Evolutionary conservation across 2,888 invertebrate species (phyloP).

Genomic region (Thymelicus acteon): DNA sequence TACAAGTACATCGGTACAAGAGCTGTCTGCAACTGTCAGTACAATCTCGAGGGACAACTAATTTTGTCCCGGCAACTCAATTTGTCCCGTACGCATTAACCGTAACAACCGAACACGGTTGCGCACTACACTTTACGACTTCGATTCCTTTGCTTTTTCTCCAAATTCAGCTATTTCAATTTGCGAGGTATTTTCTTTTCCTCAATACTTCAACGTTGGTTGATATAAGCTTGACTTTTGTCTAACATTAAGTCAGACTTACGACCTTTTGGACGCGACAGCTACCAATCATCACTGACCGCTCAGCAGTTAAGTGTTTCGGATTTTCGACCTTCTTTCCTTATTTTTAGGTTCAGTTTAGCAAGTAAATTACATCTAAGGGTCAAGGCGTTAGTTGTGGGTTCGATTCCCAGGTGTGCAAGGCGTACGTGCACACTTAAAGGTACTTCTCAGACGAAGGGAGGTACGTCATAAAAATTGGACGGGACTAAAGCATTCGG

Average conservation of each 20-base stretch:
- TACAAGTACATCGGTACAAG: slow-evolving; percentile 38
- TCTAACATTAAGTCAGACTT: slow-evolving; percentile 44
- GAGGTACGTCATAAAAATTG: slow-evolving; percentile 83
- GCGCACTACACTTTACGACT: slow-evolving; percentile 77
- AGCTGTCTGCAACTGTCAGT: slow-evolving; percentile 50
- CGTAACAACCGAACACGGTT: slow-evolving; percentile 78
- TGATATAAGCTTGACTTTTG: slow-evolving; percentile 49
- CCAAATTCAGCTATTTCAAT: slow-evolving; percentile 76
- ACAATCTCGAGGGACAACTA: slow-evolving; percentile 70
- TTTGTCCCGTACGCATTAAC: slow-evolving; percentile 81
- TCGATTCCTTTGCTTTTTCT: slow-evolving; percentile 54
- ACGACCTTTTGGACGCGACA: slow-evolving; percentile 51
- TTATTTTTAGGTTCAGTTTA: slow-evolving; percentile 50
- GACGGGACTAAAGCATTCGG: slow-evolving; percentile 64
- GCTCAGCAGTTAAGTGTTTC: slow-evolving; percentile 39
- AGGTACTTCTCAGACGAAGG: slow-evolving; percentile 81
- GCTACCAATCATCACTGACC: slow-evolving; percentile 78
- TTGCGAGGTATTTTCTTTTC: slow-evolving; percentile 58
- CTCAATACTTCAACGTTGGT: slow-evolving; percentile 40
- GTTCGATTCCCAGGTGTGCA: slow-evolving; percentile 84
- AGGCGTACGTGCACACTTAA: slow-evolving; percentile 80
- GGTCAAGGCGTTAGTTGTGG: slow-evolving; percentile 80
- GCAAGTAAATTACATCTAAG: slow-evolving; percentile 47
- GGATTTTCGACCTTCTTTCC: slow-evolving; percentile 48
- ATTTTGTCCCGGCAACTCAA: slow-evolving; percentile 81